Percentiles rank a stretch among this genome's conserved stretches.
Conservation (phyloP, 2,113 vertebrate species). For the Podocnemis expansa region DNA sequence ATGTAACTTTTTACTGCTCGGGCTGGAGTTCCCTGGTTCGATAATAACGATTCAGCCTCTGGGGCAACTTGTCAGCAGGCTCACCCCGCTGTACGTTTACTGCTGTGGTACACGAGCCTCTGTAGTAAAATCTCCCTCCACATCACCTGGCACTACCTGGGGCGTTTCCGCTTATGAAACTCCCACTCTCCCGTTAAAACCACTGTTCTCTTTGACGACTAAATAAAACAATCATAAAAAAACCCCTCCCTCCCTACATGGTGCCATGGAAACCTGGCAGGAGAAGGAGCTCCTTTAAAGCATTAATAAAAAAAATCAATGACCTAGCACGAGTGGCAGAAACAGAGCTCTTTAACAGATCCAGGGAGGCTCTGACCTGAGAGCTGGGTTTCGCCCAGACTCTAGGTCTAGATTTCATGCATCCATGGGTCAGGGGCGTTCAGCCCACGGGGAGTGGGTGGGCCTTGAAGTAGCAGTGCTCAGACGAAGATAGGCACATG, state of each 20-base stretch:
- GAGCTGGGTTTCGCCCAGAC: neutral
- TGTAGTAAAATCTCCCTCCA: neutral
- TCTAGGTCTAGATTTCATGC: neutral
- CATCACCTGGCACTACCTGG: neutral
- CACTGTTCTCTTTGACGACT: neutral
- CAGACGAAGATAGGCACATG: neutral
- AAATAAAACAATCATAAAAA: neutral
- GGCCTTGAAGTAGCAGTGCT: neutral
- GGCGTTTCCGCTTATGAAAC: neutral
- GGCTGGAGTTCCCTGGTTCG: accelerated
- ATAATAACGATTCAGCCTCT: neutral
- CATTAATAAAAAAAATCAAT: slow-evolving; percentile 9
- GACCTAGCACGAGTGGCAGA: slow-evolving; percentile 26
- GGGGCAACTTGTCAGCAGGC: accelerated
- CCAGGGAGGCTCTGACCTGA: neutral
- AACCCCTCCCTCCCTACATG: neutral
- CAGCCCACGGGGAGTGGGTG: accelerated
- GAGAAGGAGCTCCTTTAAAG: slow-evolving; percentile 11
- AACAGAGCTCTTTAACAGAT: neutral
- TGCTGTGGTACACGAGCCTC: neutral
- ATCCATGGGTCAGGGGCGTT: accelerated
- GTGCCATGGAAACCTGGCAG: neutral
- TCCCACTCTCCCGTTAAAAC: neutral
- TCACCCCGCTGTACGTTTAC: neutral
- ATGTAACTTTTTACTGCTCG: neutral